phyloP scores from a whole-genome alignment of 2,888 invertebrate species.

The Heliconius hortense region DNA sequence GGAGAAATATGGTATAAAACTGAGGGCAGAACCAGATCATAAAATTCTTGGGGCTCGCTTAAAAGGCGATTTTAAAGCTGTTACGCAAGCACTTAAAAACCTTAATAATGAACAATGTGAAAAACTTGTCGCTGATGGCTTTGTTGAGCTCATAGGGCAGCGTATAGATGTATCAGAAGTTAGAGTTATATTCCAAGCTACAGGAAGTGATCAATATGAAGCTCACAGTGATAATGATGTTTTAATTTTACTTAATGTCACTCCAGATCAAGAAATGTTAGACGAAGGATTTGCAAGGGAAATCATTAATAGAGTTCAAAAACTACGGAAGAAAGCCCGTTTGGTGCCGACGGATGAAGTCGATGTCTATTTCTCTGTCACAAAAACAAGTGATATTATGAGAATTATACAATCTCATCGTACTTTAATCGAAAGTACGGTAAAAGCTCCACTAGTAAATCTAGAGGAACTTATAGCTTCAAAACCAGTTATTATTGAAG shows the following conservation, averaged over 20 bases:
- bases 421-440: slow-evolving; percentile 89
- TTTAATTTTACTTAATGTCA: slow-evolving; percentile 93
- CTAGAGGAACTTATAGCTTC: slow-evolving; percentile 73
- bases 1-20: slow-evolving; percentile 93
- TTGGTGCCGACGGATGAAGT: slow-evolving; percentile 96
- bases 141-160: slow-evolving; percentile 88
- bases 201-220: slow-evolving; percentile 89
- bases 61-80: slow-evolving; percentile 94
- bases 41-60: slow-evolving; percentile 93
- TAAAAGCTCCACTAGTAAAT: slow-evolving; percentile 88
- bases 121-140: slow-evolving; percentile 86
- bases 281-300: slow-evolving; percentile 98
- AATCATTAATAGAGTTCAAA: slow-evolving; percentile 97
- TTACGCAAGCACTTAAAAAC: slow-evolving; percentile 90
- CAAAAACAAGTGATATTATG: slow-evolving; percentile 82
- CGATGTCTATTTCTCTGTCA: slow-evolving; percentile 87
- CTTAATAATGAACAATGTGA: slow-evolving; percentile 90
- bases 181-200: slow-evolving; percentile 90
- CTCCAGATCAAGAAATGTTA: slow-evolving; percentile 93
- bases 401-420: slow-evolving; percentile 87
- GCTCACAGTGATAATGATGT: slow-evolving; percentile 95
- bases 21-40: slow-evolving; percentile 97
- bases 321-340: slow-evolving; percentile 96
- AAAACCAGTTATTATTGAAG: slow-evolving; percentile 84
- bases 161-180: slow-evolving; percentile 89